Evolutionary conservation across 1,140 invertebrate genomes (phyloP).

Genomic region (Musca vetustissima): DNA sequence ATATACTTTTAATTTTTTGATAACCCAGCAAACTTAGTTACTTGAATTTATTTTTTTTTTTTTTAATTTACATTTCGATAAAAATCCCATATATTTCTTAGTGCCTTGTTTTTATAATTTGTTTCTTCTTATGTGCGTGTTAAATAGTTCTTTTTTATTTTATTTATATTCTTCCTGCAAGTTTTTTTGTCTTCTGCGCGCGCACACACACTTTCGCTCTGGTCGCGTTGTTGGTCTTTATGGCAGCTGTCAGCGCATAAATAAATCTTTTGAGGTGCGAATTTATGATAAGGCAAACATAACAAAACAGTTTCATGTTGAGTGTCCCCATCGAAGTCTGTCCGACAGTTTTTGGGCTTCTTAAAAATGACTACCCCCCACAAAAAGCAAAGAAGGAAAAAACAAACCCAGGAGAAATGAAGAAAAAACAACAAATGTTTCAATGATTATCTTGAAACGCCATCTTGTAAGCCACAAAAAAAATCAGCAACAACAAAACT

Average conservation of each 20-base stretch:
- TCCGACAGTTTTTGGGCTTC: too few relatives aligned
- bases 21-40: too few relatives aligned
- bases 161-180: too few relatives aligned
- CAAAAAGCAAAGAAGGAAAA: too few relatives aligned
- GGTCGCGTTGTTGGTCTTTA: not conserved
- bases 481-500: not conserved
- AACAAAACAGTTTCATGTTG: constrained; percentile 7
- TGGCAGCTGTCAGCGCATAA: constrained; percentile 22
- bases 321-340: too few relatives aligned
- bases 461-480: constrained; percentile 13
- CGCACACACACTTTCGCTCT: too few relatives aligned
- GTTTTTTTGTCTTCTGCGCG: not conserved
- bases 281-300: constrained; percentile 11
- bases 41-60: too few relatives aligned
- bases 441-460: constrained; percentile 17
- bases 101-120: not conserved
- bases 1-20: too few relatives aligned
- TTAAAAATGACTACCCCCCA: too few relatives aligned
- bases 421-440: not conserved
- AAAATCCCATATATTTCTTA: not conserved
- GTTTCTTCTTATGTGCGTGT: not conserved
- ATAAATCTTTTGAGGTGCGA: constrained; percentile 22
- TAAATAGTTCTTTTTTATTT: too few relatives aligned
- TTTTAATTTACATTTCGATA: too few relatives aligned
- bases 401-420: too few relatives aligned